Percentiles rank a stretch among this genome's conserved stretches.
These are phyloP conservation scores for Siniperca undulata DNA, from an alignment of 2,797 vertebrate genomes.

Conservation along the genomic window DNA sequence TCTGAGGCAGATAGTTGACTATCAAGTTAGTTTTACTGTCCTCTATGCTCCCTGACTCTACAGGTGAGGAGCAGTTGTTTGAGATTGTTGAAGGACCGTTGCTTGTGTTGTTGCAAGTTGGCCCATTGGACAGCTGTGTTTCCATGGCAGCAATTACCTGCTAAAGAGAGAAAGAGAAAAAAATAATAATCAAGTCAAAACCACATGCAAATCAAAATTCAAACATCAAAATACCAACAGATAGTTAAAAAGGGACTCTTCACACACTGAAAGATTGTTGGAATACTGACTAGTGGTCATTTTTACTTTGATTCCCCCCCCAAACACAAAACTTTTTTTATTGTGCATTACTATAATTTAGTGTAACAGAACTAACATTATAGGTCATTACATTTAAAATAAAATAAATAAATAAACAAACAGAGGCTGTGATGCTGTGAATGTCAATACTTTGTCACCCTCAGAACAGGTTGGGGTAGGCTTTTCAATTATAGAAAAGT, in stretches of 20 bases:
- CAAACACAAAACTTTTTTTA: neutral
- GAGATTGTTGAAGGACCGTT: slow-evolving; percentile 94
- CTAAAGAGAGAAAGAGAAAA: slow-evolving; percentile 84
- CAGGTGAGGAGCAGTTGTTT: slow-evolving; percentile 95
- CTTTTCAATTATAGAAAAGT: neutral
- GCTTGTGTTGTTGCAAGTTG: slow-evolving; percentile 96
- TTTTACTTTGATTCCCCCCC: neutral
- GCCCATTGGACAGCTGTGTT: slow-evolving; percentile 98
- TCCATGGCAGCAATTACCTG: slow-evolving; percentile 99
- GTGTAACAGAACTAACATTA: neutral
- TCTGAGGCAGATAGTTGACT: slow-evolving; percentile 99
- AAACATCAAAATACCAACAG: neutral
- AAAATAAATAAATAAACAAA: neutral
- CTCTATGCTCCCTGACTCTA: slow-evolving; percentile 95
- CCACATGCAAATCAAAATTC: slow-evolving; percentile 21
- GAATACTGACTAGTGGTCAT: neutral
- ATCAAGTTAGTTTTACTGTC: slow-evolving; percentile 99
- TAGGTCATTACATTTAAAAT: neutral
- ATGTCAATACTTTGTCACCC: neutral
- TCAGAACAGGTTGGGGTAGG: neutral
- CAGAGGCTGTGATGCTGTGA: neutral
- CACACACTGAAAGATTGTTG: slow-evolving; percentile 48
- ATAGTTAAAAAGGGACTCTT: slow-evolving; percentile 69
- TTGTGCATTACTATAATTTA: neutral
- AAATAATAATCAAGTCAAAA: slow-evolving; percentile 31